Percentiles rank a stretch among this genome's conserved stretches.
Conservation (phyloP, 30 jellyfish, hydroid and myxozoan species). For the Aurelia aurita complex sp. Pacific region DNA sequence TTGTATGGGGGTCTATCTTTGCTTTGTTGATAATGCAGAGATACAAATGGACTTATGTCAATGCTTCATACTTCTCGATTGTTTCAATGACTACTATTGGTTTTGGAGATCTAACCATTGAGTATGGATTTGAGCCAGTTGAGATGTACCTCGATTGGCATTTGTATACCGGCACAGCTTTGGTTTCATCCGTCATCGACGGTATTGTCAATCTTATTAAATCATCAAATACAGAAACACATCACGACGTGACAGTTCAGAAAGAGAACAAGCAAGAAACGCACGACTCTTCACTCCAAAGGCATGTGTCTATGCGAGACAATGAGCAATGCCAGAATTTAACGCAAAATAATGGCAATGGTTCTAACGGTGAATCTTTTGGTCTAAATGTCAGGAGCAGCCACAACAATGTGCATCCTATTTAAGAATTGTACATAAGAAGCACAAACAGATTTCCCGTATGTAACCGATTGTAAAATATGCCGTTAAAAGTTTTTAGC, state of each 20-base stretch:
- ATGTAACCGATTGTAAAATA: too few species aligned
- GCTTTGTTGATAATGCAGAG: neutral
- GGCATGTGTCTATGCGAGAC: too few species aligned
- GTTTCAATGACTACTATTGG: slow-evolving; percentile 45
- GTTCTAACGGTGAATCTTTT: neutral
- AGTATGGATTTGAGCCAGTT: neutral
- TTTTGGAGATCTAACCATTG: slow-evolving; percentile 33
- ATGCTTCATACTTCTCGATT: slow-evolving; percentile 27
- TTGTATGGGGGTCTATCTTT: slow-evolving; percentile 9
- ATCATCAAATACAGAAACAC: neutral
- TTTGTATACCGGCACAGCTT: slow-evolving; percentile 23
- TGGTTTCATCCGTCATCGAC: slow-evolving; percentile 19
- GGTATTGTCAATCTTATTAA: slow-evolving; percentile 16
- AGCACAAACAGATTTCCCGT: too few species aligned
- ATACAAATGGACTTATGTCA: neutral
- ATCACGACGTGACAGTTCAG: neutral
- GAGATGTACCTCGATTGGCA: slow-evolving; percentile 14
- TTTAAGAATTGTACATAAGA: too few species aligned
- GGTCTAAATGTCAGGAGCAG: too few species aligned
- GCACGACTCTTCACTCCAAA: too few species aligned
- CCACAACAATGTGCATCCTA: too few species aligned
- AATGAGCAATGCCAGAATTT: too few species aligned
- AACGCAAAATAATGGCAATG: neutral
- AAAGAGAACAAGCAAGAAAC: too few species aligned
- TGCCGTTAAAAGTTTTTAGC: too few species aligned